These are phyloP conservation scores for Slavum lentiscoides DNA, from an alignment of 2,888 invertebrate genomes.

Conservation along the genomic window DNA sequence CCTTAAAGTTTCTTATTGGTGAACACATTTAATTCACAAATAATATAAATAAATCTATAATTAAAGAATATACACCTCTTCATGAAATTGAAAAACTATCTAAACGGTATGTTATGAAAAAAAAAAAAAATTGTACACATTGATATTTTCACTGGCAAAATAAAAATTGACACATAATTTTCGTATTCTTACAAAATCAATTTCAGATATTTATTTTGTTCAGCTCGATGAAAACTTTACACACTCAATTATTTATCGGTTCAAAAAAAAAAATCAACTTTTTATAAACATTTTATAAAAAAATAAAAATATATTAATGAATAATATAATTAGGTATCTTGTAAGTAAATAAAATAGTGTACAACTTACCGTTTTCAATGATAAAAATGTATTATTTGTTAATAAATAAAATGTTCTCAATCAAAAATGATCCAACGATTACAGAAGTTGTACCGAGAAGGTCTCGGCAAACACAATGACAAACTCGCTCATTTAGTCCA, in stretches of 20 bases:
- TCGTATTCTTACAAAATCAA: too few relatives aligned
- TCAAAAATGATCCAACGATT: constrained; percentile 27
- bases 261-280: not conserved
- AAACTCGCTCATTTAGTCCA: constrained; percentile 7
- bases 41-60: too few relatives aligned
- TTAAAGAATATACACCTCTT: too few relatives aligned
- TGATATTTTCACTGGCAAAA: too few relatives aligned
- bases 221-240: not conserved
- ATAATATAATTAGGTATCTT: not conserved
- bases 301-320: not conserved
- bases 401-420: constrained; percentile 11
- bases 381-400: not conserved
- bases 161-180: too few relatives aligned
- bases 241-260: not conserved
- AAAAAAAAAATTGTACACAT: too few relatives aligned
- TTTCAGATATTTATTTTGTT: not conserved
- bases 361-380: constrained; percentile 24
- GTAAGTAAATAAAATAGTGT: not conserved
- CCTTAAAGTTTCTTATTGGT: too few relatives aligned
- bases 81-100: too few relatives aligned
- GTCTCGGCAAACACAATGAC: constrained; percentile 47
- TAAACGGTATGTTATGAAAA: too few relatives aligned
- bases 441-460: constrained; percentile 41
- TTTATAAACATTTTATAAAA: not conserved
- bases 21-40: too few relatives aligned